A percentile compares a stretch with the other conserved stretches of the same genome.
Conservation (phyloP, 2,113 vertebrate genomes). For the Malurus elegans region DNA sequence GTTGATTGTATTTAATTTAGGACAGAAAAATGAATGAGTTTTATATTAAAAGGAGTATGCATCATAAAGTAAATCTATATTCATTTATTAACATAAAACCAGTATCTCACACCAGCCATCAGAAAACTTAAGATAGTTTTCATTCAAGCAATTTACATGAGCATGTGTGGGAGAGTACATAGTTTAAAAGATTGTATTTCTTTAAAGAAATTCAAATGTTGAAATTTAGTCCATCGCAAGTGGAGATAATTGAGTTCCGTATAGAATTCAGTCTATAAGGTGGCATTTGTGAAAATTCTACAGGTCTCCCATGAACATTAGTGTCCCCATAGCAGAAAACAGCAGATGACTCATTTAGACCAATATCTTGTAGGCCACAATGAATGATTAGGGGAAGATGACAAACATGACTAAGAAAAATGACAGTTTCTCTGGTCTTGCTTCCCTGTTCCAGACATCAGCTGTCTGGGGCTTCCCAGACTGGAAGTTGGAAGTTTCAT, state of each 20-base stretch:
- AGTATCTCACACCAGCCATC: background rate
- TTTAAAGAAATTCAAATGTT: background rate
- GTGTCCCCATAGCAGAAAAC: background rate
- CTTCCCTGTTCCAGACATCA: background rate
- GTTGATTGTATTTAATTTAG: rapidly evolving
- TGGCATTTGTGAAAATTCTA: background rate
- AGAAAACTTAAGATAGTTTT: background rate
- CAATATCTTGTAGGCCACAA: background rate
- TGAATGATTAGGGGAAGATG: background rate
- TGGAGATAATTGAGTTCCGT: background rate
- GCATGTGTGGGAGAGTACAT: background rate
- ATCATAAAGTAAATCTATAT: background rate
- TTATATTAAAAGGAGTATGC: background rate
- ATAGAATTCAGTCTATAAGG: background rate
- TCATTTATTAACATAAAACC: background rate
- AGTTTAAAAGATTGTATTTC: background rate
- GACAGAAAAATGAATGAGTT: background rate
- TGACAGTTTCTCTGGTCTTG: background rate
- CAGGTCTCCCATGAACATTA: background rate
- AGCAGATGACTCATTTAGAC: background rate
- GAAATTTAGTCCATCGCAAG: background rate
- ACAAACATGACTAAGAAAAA: background rate
- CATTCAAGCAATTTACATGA: background rate
- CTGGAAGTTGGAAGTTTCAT: background rate
- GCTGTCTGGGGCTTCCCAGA: background rate